Conservation (phyloP, 2,113 vertebrate genomes). For the Vulpes vulpes region DNA sequence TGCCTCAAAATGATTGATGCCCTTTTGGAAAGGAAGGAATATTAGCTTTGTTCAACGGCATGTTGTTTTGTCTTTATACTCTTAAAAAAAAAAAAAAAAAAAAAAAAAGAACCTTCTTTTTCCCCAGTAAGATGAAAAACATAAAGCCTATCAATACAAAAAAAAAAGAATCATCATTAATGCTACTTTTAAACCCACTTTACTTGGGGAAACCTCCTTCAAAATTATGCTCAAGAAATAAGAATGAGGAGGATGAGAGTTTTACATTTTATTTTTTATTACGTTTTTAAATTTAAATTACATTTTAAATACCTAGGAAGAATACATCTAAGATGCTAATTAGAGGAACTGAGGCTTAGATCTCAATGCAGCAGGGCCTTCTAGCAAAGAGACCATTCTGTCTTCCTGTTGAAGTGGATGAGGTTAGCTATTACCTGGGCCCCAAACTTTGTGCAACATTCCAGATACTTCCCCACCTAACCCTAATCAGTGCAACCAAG, state of each 20-base stretch:
- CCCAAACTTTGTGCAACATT: fast-evolving
- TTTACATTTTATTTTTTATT: background rate
- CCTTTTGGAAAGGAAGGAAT: conserved; percentile 63
- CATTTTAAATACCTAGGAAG: background rate
- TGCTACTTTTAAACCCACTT: conserved; percentile 6
- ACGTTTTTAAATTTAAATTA: background rate
- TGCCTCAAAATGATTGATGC: conserved; percentile 78
- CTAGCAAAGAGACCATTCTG: background rate
- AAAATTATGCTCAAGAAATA: conserved; percentile 10
- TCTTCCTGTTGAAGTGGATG: background rate
- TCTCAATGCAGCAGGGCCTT: background rate
- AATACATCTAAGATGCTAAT: background rate
- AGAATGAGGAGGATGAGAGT: background rate
- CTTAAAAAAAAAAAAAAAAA: background rate
- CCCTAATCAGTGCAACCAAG: fast-evolving
- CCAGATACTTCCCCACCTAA: background rate
- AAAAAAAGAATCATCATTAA: conserved; percentile 9
- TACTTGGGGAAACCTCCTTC: conserved; percentile 11
- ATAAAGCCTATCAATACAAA: background rate
- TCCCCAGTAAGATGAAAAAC: background rate
- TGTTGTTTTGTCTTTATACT: conserved; percentile 10
- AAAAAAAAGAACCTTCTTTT: background rate
- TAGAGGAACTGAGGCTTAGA: background rate
- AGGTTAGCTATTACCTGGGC: background rate
- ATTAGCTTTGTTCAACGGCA: conserved; percentile 63